Evolutionary conservation across 2,888 invertebrate species (phyloP).

Genomic region (Platycheirus rosarum): DNA sequence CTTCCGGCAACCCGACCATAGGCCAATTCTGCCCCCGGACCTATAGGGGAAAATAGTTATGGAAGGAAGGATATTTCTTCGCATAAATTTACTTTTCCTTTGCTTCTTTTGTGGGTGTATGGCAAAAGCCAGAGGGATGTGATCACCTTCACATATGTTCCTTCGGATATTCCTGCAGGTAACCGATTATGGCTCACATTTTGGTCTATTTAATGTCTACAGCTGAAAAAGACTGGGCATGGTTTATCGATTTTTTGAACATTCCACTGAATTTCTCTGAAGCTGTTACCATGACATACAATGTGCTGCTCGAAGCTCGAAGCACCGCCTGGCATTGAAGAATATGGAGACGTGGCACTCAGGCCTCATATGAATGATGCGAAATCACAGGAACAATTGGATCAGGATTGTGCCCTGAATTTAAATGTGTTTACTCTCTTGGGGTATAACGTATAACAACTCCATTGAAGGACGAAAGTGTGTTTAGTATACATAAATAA

Average conservation of each 20-base stretch:
- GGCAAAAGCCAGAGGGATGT: no score
- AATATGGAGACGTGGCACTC: conserved; percentile 21
- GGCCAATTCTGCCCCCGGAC: no score
- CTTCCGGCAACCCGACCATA: no score
- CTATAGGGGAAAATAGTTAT: no score
- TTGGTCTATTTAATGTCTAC: conserved; percentile 41
- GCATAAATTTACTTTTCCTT: no score
- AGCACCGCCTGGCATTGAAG: conserved; percentile 1
- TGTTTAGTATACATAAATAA: background rate
- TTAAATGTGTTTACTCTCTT: conserved; percentile 54
- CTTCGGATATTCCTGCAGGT: conserved; percentile 4
- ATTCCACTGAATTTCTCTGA: conserved; percentile 24
- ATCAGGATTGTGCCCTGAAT: conserved; percentile 52
- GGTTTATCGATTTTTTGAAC: conserved; percentile 38
- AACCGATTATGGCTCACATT: conserved; percentile 40
- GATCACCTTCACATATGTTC: no score
- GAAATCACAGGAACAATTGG: conserved; percentile 71
- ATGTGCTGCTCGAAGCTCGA: conserved; percentile 2
- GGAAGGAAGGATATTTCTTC: no score
- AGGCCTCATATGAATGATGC: conserved; percentile 49
- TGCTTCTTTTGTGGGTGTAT: no score
- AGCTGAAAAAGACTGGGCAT: background rate
- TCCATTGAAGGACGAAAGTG: conserved; percentile 13
- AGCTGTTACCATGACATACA: conserved; percentile 48
- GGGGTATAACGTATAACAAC: background rate